Evolutionary conservation across 2,797 vertebrate species (phyloP), one percentile per base, ranked within the genome.

Genomic region (Mormyrus hasselquistii): DNA sequence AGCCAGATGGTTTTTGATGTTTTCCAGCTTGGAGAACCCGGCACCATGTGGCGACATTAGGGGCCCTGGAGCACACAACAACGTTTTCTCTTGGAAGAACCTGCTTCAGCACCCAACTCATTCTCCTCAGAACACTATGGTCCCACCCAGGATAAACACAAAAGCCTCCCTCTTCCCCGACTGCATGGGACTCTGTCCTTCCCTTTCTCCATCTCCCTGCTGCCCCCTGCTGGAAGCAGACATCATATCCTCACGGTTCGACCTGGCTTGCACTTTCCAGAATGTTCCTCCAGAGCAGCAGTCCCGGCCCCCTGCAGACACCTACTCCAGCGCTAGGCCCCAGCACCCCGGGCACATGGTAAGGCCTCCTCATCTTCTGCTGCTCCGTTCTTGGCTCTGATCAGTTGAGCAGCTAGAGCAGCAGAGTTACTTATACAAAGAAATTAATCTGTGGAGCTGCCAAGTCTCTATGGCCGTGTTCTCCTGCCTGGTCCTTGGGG

Each of bases 291-390:
- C 1, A 53, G 38, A 84, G 10, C 86, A 88, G n/a, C 16, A 4
- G 5, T 49, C 38, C 44, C 41, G 5, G 44, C 50, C 65, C 9
- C 29, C 34, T 41, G 44, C 16, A 6, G 86, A 84, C n/a, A 50
- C 55, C 52, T 89, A 34, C 85, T 82, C 50, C 25, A 87, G 84
- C 88, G 25, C 62, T 59, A 76, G 84, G 88, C 47, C 47, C 29
- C 16, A 34, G 44, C 12, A 22, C 8, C 5, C 8, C 1, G 86
- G 49, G 44, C 2, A 76, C 41, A 44, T 55, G 86, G 89, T 89
- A 87, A 89, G 86, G 89, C 22, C 8, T 2, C 16, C 34, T 65
- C 25, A 10, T 41, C 44, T 29, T 69, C 4, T 59, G 53, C 1
- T 87, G 9, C 65, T 79, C 16, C 12, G 53, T n/a, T 79, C 34